Percentiles rank a stretch among this genome's conserved stretches.
phyloP scores from a whole-genome alignment of 2,888 invertebrate species.

The Pandemis cinnamomeana region DNA sequence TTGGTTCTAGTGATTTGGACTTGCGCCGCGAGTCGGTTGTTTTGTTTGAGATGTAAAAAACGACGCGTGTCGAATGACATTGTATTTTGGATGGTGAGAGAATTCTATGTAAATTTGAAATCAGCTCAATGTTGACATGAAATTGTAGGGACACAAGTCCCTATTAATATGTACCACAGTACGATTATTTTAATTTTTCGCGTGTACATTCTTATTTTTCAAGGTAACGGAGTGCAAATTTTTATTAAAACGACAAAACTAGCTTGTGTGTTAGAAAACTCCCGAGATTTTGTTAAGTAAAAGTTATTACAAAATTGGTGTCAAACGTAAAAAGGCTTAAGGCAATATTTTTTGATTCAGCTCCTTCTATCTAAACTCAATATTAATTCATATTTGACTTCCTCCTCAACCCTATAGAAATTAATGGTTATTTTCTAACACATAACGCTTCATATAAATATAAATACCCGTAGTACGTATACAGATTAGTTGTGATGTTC shows the following conservation, averaged over 20 bases:
- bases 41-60: neutral
- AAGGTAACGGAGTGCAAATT: conserved; percentile 1
- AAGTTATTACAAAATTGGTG: neutral
- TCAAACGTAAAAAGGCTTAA: too few relatives aligned
- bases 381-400: too few relatives aligned
- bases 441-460: neutral
- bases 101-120: conserved; percentile 30
- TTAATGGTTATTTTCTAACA: conserved; percentile 12
- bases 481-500: conserved; percentile 2
- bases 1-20: conserved; percentile 2
- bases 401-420: neutral
- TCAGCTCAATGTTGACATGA: conserved; percentile 33
- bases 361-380: too few relatives aligned
- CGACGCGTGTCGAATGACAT: neutral
- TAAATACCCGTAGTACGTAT: neutral
- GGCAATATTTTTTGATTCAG: too few relatives aligned
- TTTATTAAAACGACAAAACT: neutral
- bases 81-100: conserved; percentile 21
- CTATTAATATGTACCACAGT: neutral
- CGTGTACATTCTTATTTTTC: neutral
- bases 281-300: neutral
- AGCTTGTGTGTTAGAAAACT: conserved; percentile 20
- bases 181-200: neutral
- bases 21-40: neutral
- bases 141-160: neutral